A percentile compares a stretch with the other conserved stretches of the same genome.
phyloP scores from a whole-genome alignment of 2,888 invertebrate species.

The Caenorhabditis sp. region DNA sequence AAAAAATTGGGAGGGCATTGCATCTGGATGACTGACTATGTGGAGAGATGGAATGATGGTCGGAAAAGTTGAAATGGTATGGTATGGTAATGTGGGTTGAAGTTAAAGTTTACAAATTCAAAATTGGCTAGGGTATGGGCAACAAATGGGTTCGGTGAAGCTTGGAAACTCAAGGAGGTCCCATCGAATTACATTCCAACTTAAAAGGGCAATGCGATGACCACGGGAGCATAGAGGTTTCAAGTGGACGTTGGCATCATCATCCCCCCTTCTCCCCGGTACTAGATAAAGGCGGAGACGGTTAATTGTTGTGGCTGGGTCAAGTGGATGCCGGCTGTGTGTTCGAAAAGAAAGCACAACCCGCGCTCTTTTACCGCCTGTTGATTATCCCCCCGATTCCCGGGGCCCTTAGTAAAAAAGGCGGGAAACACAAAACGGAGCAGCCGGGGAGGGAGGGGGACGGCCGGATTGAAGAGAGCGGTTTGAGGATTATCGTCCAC shows the following conservation, averaged over 20 bases:
- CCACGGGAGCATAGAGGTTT: slow-evolving; percentile 53
- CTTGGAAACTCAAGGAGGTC: slow-evolving; percentile 22
- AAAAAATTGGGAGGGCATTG: slow-evolving; percentile 11
- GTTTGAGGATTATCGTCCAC: slow-evolving; percentile 29
- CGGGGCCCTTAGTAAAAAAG: slow-evolving; percentile 27
- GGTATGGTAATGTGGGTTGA: too few relatives aligned
- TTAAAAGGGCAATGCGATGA: slow-evolving; percentile 45
- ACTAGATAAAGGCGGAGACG: slow-evolving; percentile 36
- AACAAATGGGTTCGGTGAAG: slow-evolving; percentile 7
- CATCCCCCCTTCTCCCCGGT: not conserved
- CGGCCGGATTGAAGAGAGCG: not conserved
- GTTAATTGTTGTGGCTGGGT: slow-evolving; percentile 62
- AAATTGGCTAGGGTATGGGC: too few relatives aligned
- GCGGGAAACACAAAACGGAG: slow-evolving; percentile 26
- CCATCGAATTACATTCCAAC: slow-evolving; percentile 27
- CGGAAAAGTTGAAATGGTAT: not conserved
- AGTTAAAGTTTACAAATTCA: not conserved
- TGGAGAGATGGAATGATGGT: not conserved
- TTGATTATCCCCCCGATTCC: slow-evolving; percentile 36
- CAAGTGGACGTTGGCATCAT: slow-evolving; percentile 46
- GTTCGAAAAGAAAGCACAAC: slow-evolving; percentile 44
- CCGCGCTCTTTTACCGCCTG: slow-evolving; percentile 57
- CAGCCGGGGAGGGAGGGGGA: not conserved
- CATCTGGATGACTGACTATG: slow-evolving; percentile 12
- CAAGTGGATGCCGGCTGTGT: slow-evolving; percentile 42